phyloP scores from a whole-genome alignment of 2,888 invertebrate genomes.

The Aplocera efformata region DNA sequence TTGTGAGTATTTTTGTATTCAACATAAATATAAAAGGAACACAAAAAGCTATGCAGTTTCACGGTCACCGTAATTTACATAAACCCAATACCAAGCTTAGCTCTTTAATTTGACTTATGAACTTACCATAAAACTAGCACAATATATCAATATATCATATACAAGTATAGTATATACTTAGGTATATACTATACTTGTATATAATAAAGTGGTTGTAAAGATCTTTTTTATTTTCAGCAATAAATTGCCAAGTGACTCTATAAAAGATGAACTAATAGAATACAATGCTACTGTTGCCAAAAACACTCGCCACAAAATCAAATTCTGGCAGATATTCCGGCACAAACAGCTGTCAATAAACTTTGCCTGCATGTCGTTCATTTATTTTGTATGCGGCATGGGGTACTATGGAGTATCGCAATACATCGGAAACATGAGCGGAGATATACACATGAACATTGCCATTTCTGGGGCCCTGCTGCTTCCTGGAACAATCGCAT shows the following conservation, averaged over 20 bases:
- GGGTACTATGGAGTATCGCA: conserved; percentile 92
- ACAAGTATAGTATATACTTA: too few species aligned
- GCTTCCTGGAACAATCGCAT: conserved; percentile 81
- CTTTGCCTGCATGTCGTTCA: conserved; percentile 83
- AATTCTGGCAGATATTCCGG: conserved; percentile 56
- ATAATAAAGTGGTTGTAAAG: too few species aligned
- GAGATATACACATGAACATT: conserved; percentile 89
- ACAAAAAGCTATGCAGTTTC: too few species aligned
- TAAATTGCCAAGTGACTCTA: conserved; percentile 32
- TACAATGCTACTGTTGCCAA: conserved; percentile 31
- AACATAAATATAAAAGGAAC: too few species aligned
- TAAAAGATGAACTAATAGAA: conserved; percentile 47
- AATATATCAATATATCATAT: too few species aligned
- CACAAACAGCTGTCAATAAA: conserved; percentile 79
- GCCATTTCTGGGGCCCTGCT: conserved; percentile 85
- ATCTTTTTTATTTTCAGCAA: conserved; percentile 59
- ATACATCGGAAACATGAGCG: conserved; percentile 87
- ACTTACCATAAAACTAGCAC: too few species aligned
- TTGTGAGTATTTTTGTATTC: conserved; percentile 49
- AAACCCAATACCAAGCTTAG: too few species aligned
- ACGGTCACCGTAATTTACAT: too few species aligned
- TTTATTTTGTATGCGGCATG: conserved; percentile 89
- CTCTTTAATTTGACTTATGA: too few species aligned
- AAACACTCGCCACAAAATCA: conserved; percentile 31
- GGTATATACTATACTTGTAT: too few species aligned